These are phyloP conservation scores for Petromus typicus DNA, from an alignment of 2,113 vertebrate genomes.

Conservation along the genomic window DNA sequence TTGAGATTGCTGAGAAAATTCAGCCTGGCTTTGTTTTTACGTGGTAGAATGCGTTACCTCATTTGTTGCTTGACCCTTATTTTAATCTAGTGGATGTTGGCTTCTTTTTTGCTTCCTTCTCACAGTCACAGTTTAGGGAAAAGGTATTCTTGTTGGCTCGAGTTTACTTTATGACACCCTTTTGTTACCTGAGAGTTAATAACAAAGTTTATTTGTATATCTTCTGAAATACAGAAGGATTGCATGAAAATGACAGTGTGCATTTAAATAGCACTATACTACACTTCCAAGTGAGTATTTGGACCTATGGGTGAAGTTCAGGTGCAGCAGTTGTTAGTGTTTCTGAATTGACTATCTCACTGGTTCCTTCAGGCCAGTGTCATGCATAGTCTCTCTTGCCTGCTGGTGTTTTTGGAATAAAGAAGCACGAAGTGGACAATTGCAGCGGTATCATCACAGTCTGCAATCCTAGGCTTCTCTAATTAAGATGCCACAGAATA, in stretches of 20 bases:
- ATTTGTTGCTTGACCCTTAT: neutral
- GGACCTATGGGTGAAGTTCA: neutral
- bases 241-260: neutral
- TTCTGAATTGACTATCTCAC: neutral
- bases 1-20: conserved; percentile 9
- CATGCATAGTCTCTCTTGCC: neutral
- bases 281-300: neutral
- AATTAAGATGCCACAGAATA: conserved; percentile 13
- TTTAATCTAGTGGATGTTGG: neutral
- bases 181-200: neutral
- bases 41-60: neutral
- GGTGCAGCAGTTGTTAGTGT: neutral
- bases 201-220: neutral
- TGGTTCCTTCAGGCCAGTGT: neutral
- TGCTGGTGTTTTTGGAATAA: neutral
- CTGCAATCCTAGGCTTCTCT: neutral
- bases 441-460: neutral
- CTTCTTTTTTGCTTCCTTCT: conserved; percentile 51
- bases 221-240: neutral
- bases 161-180: conserved; percentile 9
- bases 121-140: conserved; percentile 2
- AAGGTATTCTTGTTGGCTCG: conserved; percentile 17
- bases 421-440: neutral
- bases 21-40: neutral
- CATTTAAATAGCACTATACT: neutral